Evolutionary conservation across 2,797 vertebrate genomes (phyloP).

Genomic region (Anguilla pacifica): DNA sequence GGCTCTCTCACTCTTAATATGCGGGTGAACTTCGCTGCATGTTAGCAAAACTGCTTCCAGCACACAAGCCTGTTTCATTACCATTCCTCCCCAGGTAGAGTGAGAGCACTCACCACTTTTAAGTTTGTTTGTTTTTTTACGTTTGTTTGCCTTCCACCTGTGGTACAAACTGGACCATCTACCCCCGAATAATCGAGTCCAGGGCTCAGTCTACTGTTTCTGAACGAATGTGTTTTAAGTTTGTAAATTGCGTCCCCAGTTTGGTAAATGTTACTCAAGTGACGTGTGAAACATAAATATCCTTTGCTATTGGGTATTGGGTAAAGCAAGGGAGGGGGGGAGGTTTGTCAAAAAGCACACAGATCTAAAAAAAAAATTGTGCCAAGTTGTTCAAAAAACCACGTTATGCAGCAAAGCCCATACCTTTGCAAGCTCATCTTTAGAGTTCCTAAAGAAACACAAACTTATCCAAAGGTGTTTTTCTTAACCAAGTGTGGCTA

Average conservation of each 20-base stretch:
- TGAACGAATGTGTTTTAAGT: not conserved
- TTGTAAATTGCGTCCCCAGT: not conserved
- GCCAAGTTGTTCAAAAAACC: not conserved
- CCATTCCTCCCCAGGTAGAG: not conserved
- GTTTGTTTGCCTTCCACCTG: not conserved
- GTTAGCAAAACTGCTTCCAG: not conserved
- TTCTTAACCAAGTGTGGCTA: not conserved
- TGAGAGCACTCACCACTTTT: not conserved
- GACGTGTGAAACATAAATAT: not conserved
- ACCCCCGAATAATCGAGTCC: not conserved
- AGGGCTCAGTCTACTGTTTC: not conserved
- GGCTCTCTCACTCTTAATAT: not conserved
- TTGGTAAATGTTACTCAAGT: not conserved
- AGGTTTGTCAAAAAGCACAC: not conserved
- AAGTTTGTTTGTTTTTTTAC: not conserved
- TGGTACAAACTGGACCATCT: not conserved
- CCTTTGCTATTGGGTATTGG: not conserved
- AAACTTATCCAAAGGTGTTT: constrained; percentile 1
- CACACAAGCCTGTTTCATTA: not conserved
- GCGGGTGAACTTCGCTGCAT: not conserved
- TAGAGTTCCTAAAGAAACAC: not conserved
- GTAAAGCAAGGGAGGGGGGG: not conserved
- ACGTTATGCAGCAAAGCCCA: not conserved
- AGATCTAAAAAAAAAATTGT: not conserved
- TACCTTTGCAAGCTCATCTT: not conserved